These are phyloP conservation scores for Fragum fragum DNA, from an alignment of 2,888 invertebrate genomes.

Conservation along the genomic window DNA sequence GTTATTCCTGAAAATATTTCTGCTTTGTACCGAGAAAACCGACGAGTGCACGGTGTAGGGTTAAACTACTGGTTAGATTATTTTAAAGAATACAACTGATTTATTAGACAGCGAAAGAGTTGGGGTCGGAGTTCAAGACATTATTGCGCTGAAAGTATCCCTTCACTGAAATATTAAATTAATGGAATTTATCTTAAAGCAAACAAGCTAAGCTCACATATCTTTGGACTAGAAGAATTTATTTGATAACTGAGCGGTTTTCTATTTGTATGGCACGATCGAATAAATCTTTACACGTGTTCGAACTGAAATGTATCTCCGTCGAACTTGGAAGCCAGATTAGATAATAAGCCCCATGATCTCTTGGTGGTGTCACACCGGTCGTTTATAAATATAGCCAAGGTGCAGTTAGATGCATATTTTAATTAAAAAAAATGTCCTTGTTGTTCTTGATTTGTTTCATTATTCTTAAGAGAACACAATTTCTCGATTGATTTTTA, in stretches of 20 bases:
- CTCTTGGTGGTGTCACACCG: conserved; percentile 44
- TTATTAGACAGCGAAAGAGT: neutral
- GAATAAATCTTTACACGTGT: conserved; percentile 66
- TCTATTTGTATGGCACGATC: conserved; percentile 51
- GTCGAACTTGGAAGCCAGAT: conserved; percentile 47
- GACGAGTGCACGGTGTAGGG: too few species aligned
- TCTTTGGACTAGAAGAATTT: conserved; percentile 51
- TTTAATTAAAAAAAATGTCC: too few species aligned
- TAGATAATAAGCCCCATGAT: conserved; percentile 46
- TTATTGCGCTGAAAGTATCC: conserved; percentile 20
- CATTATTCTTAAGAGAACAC: too few species aligned
- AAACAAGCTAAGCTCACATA: conserved; percentile 58
- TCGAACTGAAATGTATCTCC: conserved; percentile 59
- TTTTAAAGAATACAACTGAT: neutral
- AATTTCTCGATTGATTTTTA: too few species aligned
- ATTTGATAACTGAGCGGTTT: conserved; percentile 58
- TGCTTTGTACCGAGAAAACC: too few species aligned
- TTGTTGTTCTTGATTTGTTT: too few species aligned
- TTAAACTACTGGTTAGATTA: too few species aligned
- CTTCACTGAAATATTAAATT: conserved; percentile 41
- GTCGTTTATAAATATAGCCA: too few species aligned
- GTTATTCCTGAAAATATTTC: too few species aligned
- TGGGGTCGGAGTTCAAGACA: conserved; percentile 7
- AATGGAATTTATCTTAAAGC: conserved; percentile 53
- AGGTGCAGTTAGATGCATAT: too few species aligned